These are phyloP conservation scores for Sander vitreus DNA, from an alignment of 2,113 vertebrate genomes.

Conservation along the genomic window DNA sequence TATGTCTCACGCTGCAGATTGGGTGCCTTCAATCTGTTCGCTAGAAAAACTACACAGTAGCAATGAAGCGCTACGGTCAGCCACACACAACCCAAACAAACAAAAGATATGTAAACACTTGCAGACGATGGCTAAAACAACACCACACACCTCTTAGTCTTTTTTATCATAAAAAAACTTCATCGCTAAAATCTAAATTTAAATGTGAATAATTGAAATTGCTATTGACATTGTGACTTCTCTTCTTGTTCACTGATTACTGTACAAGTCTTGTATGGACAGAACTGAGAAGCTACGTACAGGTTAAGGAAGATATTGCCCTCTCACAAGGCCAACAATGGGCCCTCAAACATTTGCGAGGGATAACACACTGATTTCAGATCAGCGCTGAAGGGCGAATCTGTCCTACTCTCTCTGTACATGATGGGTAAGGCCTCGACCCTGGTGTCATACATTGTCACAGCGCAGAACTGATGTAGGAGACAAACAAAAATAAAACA, in stretches of 20 bases:
- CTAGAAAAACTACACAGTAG: constrained; percentile 76
- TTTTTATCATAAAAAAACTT: constrained; percentile 54
- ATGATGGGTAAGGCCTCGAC: constrained; percentile 84
- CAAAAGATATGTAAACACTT: constrained; percentile 60
- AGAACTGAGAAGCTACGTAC: constrained; percentile 67
- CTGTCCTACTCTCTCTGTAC: constrained; percentile 66
- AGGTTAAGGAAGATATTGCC: constrained; percentile 55
- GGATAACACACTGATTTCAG: constrained; percentile 61
- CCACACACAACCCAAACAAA: constrained; percentile 52
- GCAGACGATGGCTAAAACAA: constrained; percentile 73
- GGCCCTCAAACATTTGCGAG: constrained; percentile 36
- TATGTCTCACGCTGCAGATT: constrained; percentile 75
- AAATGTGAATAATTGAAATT: constrained; percentile 66
- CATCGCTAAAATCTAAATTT: constrained; percentile 68
- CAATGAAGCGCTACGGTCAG: constrained; percentile 64
- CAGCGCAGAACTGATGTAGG: constrained; percentile 77
- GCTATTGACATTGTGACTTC: constrained; percentile 64
- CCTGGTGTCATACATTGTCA: constrained; percentile 86
- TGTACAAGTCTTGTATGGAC: constrained; percentile 65
- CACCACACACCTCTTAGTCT: constrained; percentile 56
- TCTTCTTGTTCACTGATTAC: constrained; percentile 64
- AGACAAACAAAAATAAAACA: constrained; percentile 45
- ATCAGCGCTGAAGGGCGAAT: constrained; percentile 53
- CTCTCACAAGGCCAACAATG: constrained; percentile 45
- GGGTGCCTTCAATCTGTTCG: constrained; percentile 70